These are phyloP conservation scores for Nibea albiflora DNA, from an alignment of 2,113 vertebrate genomes.

Conservation along the genomic window DNA sequence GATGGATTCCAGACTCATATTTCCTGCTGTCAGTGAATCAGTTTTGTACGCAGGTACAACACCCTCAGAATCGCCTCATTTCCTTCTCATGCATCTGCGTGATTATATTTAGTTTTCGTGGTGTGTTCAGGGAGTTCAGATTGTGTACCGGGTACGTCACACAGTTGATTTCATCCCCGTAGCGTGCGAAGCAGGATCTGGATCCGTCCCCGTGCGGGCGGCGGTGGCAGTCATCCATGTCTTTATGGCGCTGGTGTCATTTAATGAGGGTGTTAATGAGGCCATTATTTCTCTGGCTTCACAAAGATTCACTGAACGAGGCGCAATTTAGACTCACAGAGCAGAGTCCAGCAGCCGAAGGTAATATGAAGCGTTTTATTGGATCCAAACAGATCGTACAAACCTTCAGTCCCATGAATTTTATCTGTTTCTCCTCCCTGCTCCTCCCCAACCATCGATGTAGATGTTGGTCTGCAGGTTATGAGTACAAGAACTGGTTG, in stretches of 20 bases:
- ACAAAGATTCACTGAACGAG: background rate
- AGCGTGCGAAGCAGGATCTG: background rate
- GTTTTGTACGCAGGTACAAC: background rate
- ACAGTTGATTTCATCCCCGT: background rate
- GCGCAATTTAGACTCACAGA: background rate
- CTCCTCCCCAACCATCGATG: too few relatives aligned
- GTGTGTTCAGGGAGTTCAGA: too few relatives aligned
- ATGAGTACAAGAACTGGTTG: too few relatives aligned
- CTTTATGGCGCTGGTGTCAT: constrained; percentile 15
- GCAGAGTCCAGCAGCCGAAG: background rate
- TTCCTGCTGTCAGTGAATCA: background rate
- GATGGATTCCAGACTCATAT: background rate
- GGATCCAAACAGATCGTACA: background rate
- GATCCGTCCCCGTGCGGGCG: background rate
- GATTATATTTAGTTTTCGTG: background rate
- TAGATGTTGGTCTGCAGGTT: too few relatives aligned
- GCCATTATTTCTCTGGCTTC: constrained; percentile 22
- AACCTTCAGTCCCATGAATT: too few relatives aligned
- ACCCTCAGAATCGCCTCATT: background rate
- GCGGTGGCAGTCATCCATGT: constrained; percentile 11
- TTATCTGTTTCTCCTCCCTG: too few relatives aligned
- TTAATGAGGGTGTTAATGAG: constrained; percentile 55
- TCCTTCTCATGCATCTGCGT: background rate
- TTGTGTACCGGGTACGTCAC: background rate
- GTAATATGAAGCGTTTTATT: background rate